A percentile compares a stretch with the other conserved stretches of the same genome.
phyloP scores from a whole-genome alignment of 2,888 invertebrate genomes.

The Quadroppia sp. region DNA sequence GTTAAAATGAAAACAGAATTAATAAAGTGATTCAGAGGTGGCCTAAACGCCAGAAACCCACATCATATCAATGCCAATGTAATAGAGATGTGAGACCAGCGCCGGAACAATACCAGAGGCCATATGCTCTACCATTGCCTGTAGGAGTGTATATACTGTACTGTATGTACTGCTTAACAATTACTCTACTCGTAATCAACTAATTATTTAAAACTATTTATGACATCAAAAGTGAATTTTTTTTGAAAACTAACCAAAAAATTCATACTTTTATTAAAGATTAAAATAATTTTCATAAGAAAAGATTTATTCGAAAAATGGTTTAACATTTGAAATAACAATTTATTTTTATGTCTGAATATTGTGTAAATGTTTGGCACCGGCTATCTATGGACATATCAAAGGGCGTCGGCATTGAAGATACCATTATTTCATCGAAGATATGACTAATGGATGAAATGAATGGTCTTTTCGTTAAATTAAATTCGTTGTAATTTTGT shows the following conservation, averaged over 20 bases:
- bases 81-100: constrained; percentile 8
- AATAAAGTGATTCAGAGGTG: constrained; percentile 26
- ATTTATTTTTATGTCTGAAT: not conserved
- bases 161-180: not conserved
- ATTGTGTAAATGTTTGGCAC: not conserved
- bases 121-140: not conserved
- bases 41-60: constrained; percentile 4
- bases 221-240: not conserved
- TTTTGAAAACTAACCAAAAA: too few species aligned
- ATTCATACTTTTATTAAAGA: too few species aligned
- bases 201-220: not conserved
- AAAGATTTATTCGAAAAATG: not conserved
- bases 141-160: not conserved
- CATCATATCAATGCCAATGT: not conserved
- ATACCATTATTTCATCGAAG: constrained; percentile 5
- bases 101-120: constrained; percentile 3
- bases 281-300: too few species aligned
- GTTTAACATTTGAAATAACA: constrained; percentile 20
- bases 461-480: constrained; percentile 28
- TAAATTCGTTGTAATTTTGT: constrained; percentile 14
- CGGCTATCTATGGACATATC: constrained; percentile 35
- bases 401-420: constrained; percentile 28
- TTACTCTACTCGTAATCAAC: not conserved
- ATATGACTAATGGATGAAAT: constrained; percentile 31
- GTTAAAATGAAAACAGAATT: constrained; percentile 34